Evolutionary conservation across 2,888 invertebrate genomes (phyloP), one percentile per base, ranked within the genome.

Genomic region (Rhagophthalmus giganteus): DNA sequence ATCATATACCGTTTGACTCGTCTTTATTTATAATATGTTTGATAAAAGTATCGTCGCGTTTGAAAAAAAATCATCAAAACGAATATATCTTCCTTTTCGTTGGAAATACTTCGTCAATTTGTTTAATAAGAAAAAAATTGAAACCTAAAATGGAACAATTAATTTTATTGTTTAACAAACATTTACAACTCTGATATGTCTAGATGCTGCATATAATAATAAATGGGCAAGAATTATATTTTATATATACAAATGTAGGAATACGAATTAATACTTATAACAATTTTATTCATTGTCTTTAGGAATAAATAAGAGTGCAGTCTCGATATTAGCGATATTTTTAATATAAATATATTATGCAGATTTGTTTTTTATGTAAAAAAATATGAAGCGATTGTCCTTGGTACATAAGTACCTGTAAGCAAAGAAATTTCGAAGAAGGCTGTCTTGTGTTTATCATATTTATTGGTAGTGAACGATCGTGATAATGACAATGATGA

Each of bases 151-250:
- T 39, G 9, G 68, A 69, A 70, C 68, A 68, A 67, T 64, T 61
- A 68, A 63, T 70, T 67, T 69, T 68, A 38, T 46, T 68, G 57
- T 63, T 68, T 67, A 70, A 70, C 70, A 70, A 69, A 68, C 68
- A 68, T 65, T 67, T 70, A 70, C 69, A 70, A 61, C 59, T 63
- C 57, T 69, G 69, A 68, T 69, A 69, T 69, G 69, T 68, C 66
- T 68, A 69, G 53, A 60, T 57, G 59, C 60, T 54, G 55, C 59
- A 57, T 58, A 60, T 53, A 58, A 56, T 46, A 46, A 37, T 37
- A 46, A n/a, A 46, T 46, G 46, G 46, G 46, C 46, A 46, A 38
- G 38, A 46, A 46, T 46, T 28, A 50, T 40, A 57, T 57, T 48
- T 49, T 55, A 41, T 30, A 40, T 42, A 51, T 35, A 54, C 24